Evolutionary conservation across 2,113 vertebrate genomes (phyloP), one percentile per base, ranked within the genome.

Genomic region (Cebidichthys violaceus): DNA sequence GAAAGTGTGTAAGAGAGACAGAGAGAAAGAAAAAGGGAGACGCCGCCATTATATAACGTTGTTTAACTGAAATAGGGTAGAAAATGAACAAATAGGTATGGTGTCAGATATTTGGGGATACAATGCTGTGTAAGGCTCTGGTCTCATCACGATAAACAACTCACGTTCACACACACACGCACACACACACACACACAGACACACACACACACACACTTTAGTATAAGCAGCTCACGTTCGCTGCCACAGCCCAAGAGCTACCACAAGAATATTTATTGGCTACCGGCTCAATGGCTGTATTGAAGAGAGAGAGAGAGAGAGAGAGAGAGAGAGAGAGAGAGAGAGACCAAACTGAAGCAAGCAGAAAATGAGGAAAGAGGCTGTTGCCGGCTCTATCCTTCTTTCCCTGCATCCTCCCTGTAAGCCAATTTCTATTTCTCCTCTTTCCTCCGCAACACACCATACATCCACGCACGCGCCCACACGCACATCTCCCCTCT

Each of bases 211-310:
- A 88, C 89, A 86, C 89, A 90, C 89, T 91, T 90, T 83, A 89
- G 93, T 87, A 93, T 92, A 94, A 93, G 89, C 92, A 94, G 92
- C 93, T 94, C 93, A 94, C 92, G 93, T 94, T 92, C 90, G 17
- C 90, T 90, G 92, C 92, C 92, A 94, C 93, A 93, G 93, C 93
- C 91, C 90, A 88, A 91, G 92, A 89, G 93, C 90, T 92, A 93
- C 93, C 85, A 92, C 93, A 93, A 91, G 93, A 94, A 94, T 94
- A 94, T 94, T 93, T 94, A 94, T 94, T 93, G 92, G 92, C 93
- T 93, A 90, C 90, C 74, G 67, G 92, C 92, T 94, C 91, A 94
- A 94, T 94, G 93, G 93, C 91, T 91, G 92, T 94, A 94, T 94
- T 94, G 93, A 94, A 89, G 90, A 66, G 82, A 81, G 66, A 80